Base-by-base conservation (phyloP, 2,888 invertebrate species). In the Oxycera nigricornis region DNA sequence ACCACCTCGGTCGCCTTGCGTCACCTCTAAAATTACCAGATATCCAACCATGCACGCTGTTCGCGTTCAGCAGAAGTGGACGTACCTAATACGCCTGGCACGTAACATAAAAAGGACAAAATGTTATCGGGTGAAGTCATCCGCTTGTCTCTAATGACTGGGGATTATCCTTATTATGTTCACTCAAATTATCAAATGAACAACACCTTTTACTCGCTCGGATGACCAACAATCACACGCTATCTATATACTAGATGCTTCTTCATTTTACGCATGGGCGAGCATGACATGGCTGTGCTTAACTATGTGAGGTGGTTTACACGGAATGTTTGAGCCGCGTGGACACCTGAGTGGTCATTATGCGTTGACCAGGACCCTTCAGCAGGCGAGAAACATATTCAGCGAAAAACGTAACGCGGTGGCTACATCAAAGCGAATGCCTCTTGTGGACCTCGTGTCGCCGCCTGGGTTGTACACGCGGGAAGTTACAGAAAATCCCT, bases 151-250 rank as follows among this genome's bases (percentile, higher is more conserved):
- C 70, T 75, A 70, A 73, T 73, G 73, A 73, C 73, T 67, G 35
- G 17, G 70, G 73, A 75, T 75, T 75, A 73, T 75, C 73, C 67
- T 67, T 57, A 73, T 75, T 75, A 75, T 31, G 67, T 67, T 73
- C 75, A 55, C 75, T 70, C 73, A 75, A 75, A 61, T 75, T 70
- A 68, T 75, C 75, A 75, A 75, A 75, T 61, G 70, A 67, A 72
- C 46, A 52, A 74, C 62, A 61, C 75, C 46, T 31, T 50, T 50
- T 59, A 52, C 61, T 50, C 68, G 26, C 24, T 20, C 35, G 24
- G n/a, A n/a, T 62, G 39, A 24, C 17, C 39, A 20, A 62, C 62
- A 62, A 35, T 62, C 22, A 39, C 65, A 28, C 35, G 65, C 24
- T 65, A n/a, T n/a, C n/a, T n/a, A n/a, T 39, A 39, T 22, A 20